Base-by-base conservation (phyloP, 2,797 vertebrate species). In the Macropus fuliginosus region DNA sequence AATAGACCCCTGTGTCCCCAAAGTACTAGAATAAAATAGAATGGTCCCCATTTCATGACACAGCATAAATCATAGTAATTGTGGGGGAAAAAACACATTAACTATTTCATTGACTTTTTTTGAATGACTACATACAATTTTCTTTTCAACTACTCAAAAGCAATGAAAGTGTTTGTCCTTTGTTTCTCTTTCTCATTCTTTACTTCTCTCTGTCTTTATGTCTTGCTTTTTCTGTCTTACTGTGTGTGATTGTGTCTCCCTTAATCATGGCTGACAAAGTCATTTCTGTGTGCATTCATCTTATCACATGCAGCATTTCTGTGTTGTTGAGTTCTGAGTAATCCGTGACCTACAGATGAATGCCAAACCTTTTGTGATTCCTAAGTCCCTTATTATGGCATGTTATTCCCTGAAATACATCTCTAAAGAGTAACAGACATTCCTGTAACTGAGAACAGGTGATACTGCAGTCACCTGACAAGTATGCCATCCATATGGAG, bases 401-500 rank as follows among this genome's bases (percentile, higher is more conserved):
- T 62, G 95, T 59, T 96, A 93, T 93, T 97, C 92, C 74, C 95
- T 52, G 52, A 52, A 52, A 94, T 97, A 96, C 90, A 0, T 98
- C 93, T 97, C 97, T 16, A 95, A 97, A 96, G 97, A 95, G 24
- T 56, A 62, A 91, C 54, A 94, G 93, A 95, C 96, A 90, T 93
- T 95, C 96, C 96, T 97, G 98, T 93, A 95, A 93, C 89, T 57
- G 92, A 0, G 0, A 91, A 52, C 24, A 92, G 92, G 96, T 98
- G 97, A 31, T 4, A 13, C 62, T 14, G 34, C 54, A 91, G 87
- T 96, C 96, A 92, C 94, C 91, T 98, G 34, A 0, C 97, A 97
- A 95, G 94, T 96, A 97, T 96, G 98, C 97, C 96, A 93, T 81
- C 98, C 98, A 98, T 98, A 98, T 98, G 98, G 97, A 98, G 97